These are phyloP conservation scores for Saturnia japonica DNA, from an alignment of 2,888 invertebrate species.

Conservation along the genomic window DNA sequence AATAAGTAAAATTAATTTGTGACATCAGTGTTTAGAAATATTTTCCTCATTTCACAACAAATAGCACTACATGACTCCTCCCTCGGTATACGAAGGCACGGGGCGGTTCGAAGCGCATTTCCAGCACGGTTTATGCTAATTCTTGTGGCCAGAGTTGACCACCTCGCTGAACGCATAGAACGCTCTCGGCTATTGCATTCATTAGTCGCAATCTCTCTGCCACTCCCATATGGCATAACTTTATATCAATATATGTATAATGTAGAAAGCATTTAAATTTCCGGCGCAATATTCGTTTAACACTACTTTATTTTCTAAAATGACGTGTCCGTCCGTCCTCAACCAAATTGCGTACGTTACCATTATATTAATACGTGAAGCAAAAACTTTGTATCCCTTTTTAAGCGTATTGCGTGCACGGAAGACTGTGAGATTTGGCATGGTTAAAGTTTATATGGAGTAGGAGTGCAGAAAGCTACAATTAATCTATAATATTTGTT, in stretches of 20 bases:
- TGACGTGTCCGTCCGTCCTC: not conserved
- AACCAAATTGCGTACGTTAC: too few species aligned
- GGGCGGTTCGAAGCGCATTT: conserved; percentile 44
- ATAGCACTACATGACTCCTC: conserved; percentile 6
- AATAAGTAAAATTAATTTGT: too few species aligned
- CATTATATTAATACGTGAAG: too few species aligned
- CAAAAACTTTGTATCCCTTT: too few species aligned
- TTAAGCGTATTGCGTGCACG: too few species aligned
- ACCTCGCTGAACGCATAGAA: conserved; percentile 40
- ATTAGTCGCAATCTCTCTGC: conserved; percentile 40
- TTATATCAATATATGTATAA: conserved; percentile 21
- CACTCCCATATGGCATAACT: conserved; percentile 36
- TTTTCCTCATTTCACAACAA: conserved; percentile 1
- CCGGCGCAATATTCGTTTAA: conserved; percentile 23
- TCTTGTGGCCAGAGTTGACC: conserved; percentile 52
- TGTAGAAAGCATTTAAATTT: conserved; percentile 16
- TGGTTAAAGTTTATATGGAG: too few species aligned
- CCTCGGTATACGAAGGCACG: conserved; percentile 25
- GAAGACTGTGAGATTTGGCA: too few species aligned
- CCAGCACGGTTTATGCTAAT: conserved; percentile 73
- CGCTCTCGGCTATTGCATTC: conserved; percentile 36
- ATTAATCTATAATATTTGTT: too few species aligned
- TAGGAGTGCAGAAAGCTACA: too few species aligned
- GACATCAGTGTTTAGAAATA: not conserved
- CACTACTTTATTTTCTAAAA: conserved; percentile 12